Percentiles rank a stretch among this genome's conserved stretches.
Evolutionary conservation across 1,140 invertebrate species (phyloP).

Genomic region (Goniozus legneri): DNA sequence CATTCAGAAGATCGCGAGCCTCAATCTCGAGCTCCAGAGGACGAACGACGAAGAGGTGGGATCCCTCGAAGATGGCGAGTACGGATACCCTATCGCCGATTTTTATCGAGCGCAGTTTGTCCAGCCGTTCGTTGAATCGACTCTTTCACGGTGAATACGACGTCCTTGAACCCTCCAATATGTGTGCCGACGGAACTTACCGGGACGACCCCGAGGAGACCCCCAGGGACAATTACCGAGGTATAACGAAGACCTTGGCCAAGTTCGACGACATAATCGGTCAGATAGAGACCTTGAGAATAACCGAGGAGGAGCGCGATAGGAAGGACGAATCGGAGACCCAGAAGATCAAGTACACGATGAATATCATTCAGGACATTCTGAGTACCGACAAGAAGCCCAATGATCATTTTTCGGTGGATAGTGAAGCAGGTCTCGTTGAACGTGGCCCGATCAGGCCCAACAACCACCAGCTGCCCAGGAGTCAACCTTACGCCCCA

Average conservation of each 20-base stretch:
- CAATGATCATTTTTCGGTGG: not conserved
- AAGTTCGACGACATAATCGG: constrained; percentile 27
- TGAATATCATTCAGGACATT: not conserved
- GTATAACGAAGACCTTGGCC: not conserved
- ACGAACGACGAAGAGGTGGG: no score
- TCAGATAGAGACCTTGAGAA: constrained; percentile 18
- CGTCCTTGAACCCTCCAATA: no score
- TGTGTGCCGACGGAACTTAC: no score
- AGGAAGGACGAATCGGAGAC: not conserved
- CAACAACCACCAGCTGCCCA: constrained; percentile 9
- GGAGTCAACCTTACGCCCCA: constrained; percentile 22
- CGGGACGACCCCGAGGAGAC: no score
- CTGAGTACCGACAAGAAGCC: not conserved
- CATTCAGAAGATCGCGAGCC: no score
- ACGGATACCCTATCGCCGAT: no score
- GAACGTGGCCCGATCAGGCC: constrained; percentile 29
- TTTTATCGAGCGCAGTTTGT: no score
- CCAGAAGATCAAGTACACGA: constrained; percentile 3
- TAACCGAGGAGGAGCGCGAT: not conserved
- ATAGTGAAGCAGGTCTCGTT: constrained; percentile 21
- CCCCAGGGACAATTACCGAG: constrained; percentile 8
- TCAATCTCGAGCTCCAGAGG: no score
- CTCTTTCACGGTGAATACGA: no score
- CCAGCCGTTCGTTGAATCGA: no score
- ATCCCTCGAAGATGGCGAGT: no score